Base-by-base conservation (phyloP, 2,888 invertebrate genomes). In the Oscheius sp. region DNA sequence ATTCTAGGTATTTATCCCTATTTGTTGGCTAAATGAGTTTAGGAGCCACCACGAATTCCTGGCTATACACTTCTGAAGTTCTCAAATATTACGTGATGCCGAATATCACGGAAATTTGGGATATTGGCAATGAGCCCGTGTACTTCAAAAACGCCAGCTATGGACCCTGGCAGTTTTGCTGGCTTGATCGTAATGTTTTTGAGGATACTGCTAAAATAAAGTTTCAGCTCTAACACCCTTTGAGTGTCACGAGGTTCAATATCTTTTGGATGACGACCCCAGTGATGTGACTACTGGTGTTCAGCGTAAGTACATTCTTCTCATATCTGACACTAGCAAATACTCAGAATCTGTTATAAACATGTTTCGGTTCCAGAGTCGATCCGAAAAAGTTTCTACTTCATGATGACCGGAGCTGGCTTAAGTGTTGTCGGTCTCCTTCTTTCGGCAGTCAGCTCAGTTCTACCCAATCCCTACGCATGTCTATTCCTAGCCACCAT, bases 1-100 rank as follows among this genome's bases (percentile, higher is more conserved):
- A 58, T 58, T 32, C n/a, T 58, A 32, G 70, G 58, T 59, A 60
- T 1, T 2, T 11, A 21, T 7, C 11, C 29, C 58, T 33, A 5
- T 33, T 32, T 57, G n/a, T 35, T 37, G 35, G 13, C 10, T 13
- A 11, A 33, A 29, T 21, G 13, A n/a, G 29, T 81, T 42, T 70
- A 88, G 88, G 82, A 47, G 82, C 84, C 32, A 75, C 81, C 5
- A 88, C 89, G 5, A 87, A 89, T 74, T 79, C 84, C 70, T 89
- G 89, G 89, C 73, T 89, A 32, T 87, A 88, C 74, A 89, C 89
- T 21, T 82, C 87, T 1, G 89, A 89, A 79, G 85, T 87, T 13
- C 81, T 89, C 73, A 84, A 80, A 71, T 89, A 89, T 75, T 89
- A 82, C 62, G 80, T 87, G 0, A 80, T 84, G 48, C 88, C 88